Base-by-base conservation (phyloP, 1,140 invertebrate species). In the Trachymyrmex cornetzi region DNA sequence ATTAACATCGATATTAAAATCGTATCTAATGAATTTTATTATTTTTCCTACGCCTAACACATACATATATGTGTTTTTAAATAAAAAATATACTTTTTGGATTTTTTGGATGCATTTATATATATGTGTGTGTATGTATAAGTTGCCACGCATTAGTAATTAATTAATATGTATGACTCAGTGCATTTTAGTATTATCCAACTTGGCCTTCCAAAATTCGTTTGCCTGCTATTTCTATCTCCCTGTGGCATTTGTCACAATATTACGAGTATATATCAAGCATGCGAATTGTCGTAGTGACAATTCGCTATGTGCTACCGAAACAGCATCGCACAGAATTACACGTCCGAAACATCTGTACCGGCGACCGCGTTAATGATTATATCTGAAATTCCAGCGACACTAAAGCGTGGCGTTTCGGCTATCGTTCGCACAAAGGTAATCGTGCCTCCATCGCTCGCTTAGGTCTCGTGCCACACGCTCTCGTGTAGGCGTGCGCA, bases 301-400 rank as follows among this genome's bases (percentile, higher is more conserved):
- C 55, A 38, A 44, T 19, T 57, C 55, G 38, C 24, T 24, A 38
- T n/a, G 66, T n/a, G 11, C 7, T 44, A 19, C 19, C 6, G 34
- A 38, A 30, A 53, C 30, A 11, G 9, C 48, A 11, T 38, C 53
- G 22, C 66, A 38, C 53, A 9, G 24, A 6, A 61, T 75, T 34
- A 63, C 55, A 74, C 14, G 38, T 63, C 57, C 22, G 27, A 84
- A 84, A 75, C 69, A 84, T 61, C n/a, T 63, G 38, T 72, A 72
- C 22, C 16, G 30, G 64, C 66, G 14, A 67, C 34, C 34, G 22
- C 80, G 50, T 69, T 82, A 66, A 82, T 50, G 55, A 75, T 71
- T 84, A 84, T 84, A 61, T 75, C 55, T 74, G 67, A 82, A 61
- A 82, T 74, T 82, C 53, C 80, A 74, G 67, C 80, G 55, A 50